These are phyloP conservation scores for Macropodus opercularis DNA, from an alignment of 2,797 vertebrate genomes.

Conservation along the genomic window DNA sequence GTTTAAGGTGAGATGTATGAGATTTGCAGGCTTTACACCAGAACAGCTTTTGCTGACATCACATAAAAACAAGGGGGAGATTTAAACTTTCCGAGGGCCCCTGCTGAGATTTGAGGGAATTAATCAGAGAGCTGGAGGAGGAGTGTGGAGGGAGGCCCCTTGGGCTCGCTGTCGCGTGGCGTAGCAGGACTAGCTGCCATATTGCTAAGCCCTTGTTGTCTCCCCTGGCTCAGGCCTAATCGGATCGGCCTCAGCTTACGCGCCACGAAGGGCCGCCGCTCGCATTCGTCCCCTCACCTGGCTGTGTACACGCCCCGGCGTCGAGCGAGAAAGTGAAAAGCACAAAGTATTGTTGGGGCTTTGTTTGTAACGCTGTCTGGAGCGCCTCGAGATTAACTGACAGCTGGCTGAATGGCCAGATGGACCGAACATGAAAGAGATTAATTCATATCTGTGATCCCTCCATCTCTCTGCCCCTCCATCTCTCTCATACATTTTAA, in stretches of 20 bases:
- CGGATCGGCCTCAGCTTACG: slow-evolving; percentile 68
- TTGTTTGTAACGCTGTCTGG: slow-evolving; percentile 30
- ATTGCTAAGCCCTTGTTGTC: slow-evolving; percentile 71
- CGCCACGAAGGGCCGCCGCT: slow-evolving; percentile 43
- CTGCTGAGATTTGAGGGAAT: slow-evolving; percentile 47
- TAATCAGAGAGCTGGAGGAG: slow-evolving; percentile 48
- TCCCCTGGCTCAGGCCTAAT: slow-evolving; percentile 68
- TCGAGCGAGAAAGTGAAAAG: slow-evolving; percentile 38
- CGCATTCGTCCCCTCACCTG: slow-evolving; percentile 61
- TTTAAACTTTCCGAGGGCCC: slow-evolving; percentile 24
- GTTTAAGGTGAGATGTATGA: not conserved
- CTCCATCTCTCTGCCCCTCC: slow-evolving; percentile 27
- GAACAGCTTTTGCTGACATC: slow-evolving; percentile 18
- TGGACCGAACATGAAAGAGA: slow-evolving; percentile 73
- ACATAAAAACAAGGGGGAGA: slow-evolving; percentile 12
- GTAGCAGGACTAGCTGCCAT: slow-evolving; percentile 53
- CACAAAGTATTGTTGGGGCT: slow-evolving; percentile 6
- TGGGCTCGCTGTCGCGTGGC: slow-evolving; percentile 28
- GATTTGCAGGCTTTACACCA: slow-evolving; percentile 17
- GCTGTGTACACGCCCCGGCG: slow-evolving; percentile 27
- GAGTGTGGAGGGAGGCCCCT: slow-evolving; percentile 32
- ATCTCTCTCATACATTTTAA: slow-evolving; percentile 40
- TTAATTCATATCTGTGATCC: slow-evolving; percentile 71
- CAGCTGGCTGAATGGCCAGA: slow-evolving; percentile 53
- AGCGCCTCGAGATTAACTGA: slow-evolving; percentile 39